phyloP scores from a whole-genome alignment of 2,888 invertebrate species.

The Drosophila lutescens region DNA sequence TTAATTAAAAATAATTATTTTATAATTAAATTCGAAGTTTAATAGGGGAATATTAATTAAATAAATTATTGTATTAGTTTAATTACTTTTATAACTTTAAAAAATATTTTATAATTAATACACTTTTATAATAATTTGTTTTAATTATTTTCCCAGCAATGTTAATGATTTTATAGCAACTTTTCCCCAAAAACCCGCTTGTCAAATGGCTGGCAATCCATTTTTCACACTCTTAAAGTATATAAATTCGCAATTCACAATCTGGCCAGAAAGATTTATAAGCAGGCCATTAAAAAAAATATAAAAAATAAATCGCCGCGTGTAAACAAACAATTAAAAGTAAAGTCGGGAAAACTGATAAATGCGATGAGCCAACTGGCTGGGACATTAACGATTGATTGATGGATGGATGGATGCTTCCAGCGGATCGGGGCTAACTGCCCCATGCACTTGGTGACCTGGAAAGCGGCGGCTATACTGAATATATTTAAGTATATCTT shows the following conservation, averaged over 20 bases:
- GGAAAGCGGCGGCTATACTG: not conserved
- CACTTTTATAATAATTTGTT: no score
- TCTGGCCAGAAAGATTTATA: slow-evolving; percentile 2
- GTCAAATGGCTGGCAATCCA: slow-evolving; percentile 2
- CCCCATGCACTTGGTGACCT: slow-evolving; percentile 35
- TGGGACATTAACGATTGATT: slow-evolving; percentile 39
- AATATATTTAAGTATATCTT: not conserved
- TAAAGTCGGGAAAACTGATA: slow-evolving; percentile 16
- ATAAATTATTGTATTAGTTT: no score
- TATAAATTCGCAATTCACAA: slow-evolving; percentile 5
- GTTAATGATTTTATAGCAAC: no score
- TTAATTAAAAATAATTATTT: no score
- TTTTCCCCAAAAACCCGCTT: not conserved
- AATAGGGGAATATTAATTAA: not conserved
- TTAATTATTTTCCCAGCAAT: no score
- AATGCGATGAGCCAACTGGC: slow-evolving; percentile 33
- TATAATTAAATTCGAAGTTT: no score
- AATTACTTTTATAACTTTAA: no score
- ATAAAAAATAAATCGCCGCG: slow-evolving; percentile 9
- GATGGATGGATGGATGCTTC: slow-evolving; percentile 36
- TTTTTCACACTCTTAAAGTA: slow-evolving; percentile 15
- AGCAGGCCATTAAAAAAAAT: not conserved
- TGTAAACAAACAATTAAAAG: slow-evolving; percentile 29
- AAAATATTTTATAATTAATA: no score
- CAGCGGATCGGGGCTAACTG: slow-evolving; percentile 33